Base-by-base conservation (phyloP, 2,888 invertebrate species). In the Leptinotarsa rubiginosa region DNA sequence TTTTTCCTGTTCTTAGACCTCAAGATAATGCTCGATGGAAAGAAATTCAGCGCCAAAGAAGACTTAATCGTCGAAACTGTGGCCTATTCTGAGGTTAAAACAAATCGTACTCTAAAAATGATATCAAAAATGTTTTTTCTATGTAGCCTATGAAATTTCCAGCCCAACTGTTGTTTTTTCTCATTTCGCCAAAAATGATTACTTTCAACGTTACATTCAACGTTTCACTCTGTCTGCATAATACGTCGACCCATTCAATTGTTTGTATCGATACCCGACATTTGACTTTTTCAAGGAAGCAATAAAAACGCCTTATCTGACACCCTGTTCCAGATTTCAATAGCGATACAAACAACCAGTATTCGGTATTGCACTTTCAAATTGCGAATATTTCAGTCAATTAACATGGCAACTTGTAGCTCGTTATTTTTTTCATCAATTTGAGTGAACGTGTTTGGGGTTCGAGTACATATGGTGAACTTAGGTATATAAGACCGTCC, bases 361-460 rank as follows among this genome's bases (percentile, higher is more conserved):
- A 65, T 59, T 62, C 49, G 70, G 50, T 72, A 70, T 67, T 74
- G 70, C 77, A 78, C 76, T 77, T 78, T 78, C 78, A 74, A 75
- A 78, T 77, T 69, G 71, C 75, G 52, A 70, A 69, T 75, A 77
- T 73, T 78, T 78, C 73, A 73, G 74, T 77, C 69, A 76, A 80
- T 76, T 79, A 78, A 73, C 72, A 72, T 72, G 75, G 69, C 56
- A 78, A 76, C 73, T 74, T 70, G 70, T 70, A 77, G 73, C 74
- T 62, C 50, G 67, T n/a, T 66, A 72, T 78, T 79, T 79, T 79
- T 76, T 73, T 69, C 66, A 65, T 52, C 65, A 75, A 72, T 73
- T 75, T 77, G 73, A 80, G 73, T 77, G 78, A 78, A 78, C 75
- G 77, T 77, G 75, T 65, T 73, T 73, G 71, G 71, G 76, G 73